A percentile compares a stretch with the other conserved stretches of the same genome.
Conservation (phyloP, 2,888 invertebrate species). For the Cistogaster globosa region DNA sequence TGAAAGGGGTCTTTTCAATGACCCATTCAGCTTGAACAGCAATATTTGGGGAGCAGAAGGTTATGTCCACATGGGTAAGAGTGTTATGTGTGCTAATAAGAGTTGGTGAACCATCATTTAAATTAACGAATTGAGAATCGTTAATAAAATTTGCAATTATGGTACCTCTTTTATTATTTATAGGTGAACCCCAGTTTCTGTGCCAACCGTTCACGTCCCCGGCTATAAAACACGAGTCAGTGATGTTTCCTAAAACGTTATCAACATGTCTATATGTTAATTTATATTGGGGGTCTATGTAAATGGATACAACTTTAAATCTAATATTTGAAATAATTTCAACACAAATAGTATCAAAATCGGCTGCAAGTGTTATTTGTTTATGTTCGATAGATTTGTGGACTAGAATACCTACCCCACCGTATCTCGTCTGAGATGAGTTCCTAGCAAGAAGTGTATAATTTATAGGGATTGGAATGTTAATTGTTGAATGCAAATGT, state of each 20-base stretch:
- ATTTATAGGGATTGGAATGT: neutral
- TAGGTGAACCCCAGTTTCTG: neutral
- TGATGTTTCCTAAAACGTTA: neutral
- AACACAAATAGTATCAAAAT: conserved; percentile 7
- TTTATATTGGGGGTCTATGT: neutral
- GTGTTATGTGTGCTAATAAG: too few relatives aligned
- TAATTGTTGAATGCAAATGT: neutral
- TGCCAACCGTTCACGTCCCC: neutral
- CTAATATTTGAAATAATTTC: neutral
- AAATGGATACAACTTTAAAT: neutral
- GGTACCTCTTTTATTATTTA: neutral
- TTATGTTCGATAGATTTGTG: neutral
- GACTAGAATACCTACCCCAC: too few relatives aligned
- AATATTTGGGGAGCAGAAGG: neutral
- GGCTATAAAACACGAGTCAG: neutral
- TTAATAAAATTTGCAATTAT: neutral
- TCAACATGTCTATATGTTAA: neutral
- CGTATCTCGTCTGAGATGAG: neutral
- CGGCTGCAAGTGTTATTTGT: neutral
- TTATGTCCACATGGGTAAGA: too few relatives aligned
- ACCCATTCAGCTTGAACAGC: neutral
- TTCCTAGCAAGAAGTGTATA: neutral
- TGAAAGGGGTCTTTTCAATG: neutral
- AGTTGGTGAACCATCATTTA: too few relatives aligned
- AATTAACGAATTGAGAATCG: neutral